Conservation (phyloP, 2,888 invertebrate genomes). For the Diachrysia chrysitis region DNA sequence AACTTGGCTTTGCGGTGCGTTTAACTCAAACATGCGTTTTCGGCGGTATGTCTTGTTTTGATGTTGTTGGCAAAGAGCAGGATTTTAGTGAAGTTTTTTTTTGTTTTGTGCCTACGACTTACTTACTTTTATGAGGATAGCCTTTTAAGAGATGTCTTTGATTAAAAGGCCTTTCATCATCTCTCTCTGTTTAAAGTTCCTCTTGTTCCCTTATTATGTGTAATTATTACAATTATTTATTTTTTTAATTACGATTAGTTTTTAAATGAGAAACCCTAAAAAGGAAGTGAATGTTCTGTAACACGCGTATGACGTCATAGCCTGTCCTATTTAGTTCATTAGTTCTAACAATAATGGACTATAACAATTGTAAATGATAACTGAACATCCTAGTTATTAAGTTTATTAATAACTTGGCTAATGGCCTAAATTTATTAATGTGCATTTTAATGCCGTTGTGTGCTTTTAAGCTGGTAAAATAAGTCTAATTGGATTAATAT, state of each 20-base stretch:
- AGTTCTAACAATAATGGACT: conserved; percentile 24
- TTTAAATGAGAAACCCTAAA: neutral
- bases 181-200: too few relatives aligned
- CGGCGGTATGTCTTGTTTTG: conserved; percentile 51
- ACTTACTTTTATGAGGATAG: neutral
- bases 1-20: conserved; percentile 60
- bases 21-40: conserved; percentile 60
- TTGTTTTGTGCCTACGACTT: conserved; percentile 15
- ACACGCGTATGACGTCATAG: conserved; percentile 31
- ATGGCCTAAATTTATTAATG: conserved; percentile 31
- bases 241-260: too few relatives aligned
- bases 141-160: neutral
- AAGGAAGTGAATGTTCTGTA: neutral
- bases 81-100: neutral
- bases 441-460: conserved; percentile 19
- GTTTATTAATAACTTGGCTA: conserved; percentile 38
- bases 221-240: too few relatives aligned
- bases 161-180: too few relatives aligned
- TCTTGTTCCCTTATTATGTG: too few relatives aligned
- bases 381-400: conserved; percentile 34
- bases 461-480: neutral
- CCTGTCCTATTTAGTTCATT: conserved; percentile 35
- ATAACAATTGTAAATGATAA: conserved; percentile 43
- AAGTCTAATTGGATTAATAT: too few relatives aligned
- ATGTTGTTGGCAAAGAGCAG: conserved; percentile 55